These are phyloP conservation scores for Mythimna ferrago DNA, from an alignment of 2,888 invertebrate species.

Conservation along the genomic window DNA sequence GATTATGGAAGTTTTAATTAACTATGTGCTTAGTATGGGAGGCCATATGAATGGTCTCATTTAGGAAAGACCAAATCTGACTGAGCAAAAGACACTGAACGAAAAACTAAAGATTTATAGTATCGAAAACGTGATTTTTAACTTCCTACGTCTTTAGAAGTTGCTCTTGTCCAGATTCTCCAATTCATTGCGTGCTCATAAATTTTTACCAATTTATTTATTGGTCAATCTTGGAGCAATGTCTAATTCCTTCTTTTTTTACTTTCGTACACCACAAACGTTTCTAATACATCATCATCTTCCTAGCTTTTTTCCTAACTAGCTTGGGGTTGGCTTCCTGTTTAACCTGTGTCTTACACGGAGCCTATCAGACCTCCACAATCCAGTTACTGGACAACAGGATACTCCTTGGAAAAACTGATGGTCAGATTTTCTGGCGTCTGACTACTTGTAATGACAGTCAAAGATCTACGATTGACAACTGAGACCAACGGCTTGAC, in stretches of 20 bases:
- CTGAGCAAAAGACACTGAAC: neutral
- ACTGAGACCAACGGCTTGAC: no score
- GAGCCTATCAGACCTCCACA: no score
- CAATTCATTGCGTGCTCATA: neutral
- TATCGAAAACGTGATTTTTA: neutral
- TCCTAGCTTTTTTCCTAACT: no score
- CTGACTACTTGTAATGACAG: no score
- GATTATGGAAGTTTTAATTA: constrained; percentile 48
- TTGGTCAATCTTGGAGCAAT: neutral
- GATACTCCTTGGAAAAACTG: no score
- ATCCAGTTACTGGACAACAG: no score
- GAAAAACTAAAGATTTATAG: neutral
- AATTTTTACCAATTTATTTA: neutral
- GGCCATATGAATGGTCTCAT: constrained; percentile 9
- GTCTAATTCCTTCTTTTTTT: neutral
- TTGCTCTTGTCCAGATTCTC: neutral
- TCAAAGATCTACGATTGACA: no score
- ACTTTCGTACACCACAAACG: neutral
- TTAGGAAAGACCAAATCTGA: constrained; percentile 13
- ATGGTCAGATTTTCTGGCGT: no score
- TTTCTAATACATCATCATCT: neutral
- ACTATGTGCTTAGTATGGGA: constrained; percentile 23
- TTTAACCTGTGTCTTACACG: no score
- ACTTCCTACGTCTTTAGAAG: neutral
- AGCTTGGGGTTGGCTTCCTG: no score